These are phyloP conservation scores for Drosophila mojavensis DNA, from an alignment of 1,140 invertebrate species.

Conservation along the genomic window DNA sequence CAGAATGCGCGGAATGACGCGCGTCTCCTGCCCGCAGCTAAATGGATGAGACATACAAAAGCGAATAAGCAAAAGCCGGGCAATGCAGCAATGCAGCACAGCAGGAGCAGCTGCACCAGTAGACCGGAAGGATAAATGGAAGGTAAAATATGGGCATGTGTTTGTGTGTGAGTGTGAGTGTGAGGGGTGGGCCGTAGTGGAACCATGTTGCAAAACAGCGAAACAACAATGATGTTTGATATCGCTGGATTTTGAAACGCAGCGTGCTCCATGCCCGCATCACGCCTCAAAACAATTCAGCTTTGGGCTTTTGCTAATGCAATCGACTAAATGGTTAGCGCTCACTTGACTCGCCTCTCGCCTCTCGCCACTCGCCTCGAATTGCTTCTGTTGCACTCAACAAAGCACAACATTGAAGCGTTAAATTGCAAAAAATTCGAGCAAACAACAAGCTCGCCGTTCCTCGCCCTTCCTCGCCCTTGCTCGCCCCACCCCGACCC, in stretches of 20 bases:
- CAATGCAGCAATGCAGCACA: slow-evolving; percentile 1
- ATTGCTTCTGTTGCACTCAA: not conserved
- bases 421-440: not conserved
- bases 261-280: not conserved
- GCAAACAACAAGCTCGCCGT: too few species aligned
- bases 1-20: slow-evolving; percentile 97
- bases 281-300: not conserved
- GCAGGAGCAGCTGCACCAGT: not conserved
- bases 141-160: slow-evolving; percentile 9
- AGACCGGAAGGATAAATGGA: slow-evolving; percentile 17
- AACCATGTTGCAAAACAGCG: slow-evolving; percentile 30
- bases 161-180: not conserved
- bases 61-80: slow-evolving; percentile 6
- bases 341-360: not conserved
- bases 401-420: not conserved
- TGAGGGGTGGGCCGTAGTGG: not conserved
- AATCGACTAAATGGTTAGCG: slow-evolving; percentile 34
- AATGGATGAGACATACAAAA: slow-evolving; percentile 61
- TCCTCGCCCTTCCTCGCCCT: too few species aligned
- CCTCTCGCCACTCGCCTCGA: too few species aligned
- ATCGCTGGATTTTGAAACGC: slow-evolving; percentile 17
- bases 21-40: slow-evolving; percentile 98
- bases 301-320: slow-evolving; percentile 26
- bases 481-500: too few species aligned
- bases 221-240: slow-evolving; percentile 46